Base-by-base conservation (phyloP, 2,797 vertebrate species). In the Clarias laeviceps region DNA sequence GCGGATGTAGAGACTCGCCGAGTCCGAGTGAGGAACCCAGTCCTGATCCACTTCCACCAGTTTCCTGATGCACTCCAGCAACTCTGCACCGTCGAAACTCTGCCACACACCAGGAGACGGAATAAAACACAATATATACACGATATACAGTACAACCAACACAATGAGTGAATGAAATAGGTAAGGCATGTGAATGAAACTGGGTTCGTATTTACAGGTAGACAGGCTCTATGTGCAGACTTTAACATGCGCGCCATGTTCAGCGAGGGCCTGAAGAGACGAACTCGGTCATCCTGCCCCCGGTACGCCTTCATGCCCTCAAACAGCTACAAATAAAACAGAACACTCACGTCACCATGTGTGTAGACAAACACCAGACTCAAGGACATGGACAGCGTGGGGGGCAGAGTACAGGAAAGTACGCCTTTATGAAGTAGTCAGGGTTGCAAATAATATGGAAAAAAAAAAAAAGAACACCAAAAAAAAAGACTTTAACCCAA, bases 251-350 rank as follows among this genome's bases (percentile, higher is more conserved):
- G 93, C 2, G 93, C 93, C 96, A 97, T 97, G 93, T 98, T 98
- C 81, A 98, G 94, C 82, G 93, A 86, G 0, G 97, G 97, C 22
- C 97, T 95, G 91, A 98, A 99, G 50, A 99, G 91, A 54, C 95
- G 96, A 76, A 97, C 92, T 86, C 91, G 95, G 83, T 93, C 90
- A 83, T 98, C 97, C 1, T 93, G 93, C 0, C 97, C 97, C 22
- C 96, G 94, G 82, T 96, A 98, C 0, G 94, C 97, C 91, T 98
- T 98, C 94, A 97, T 84, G 20, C 97, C 97, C 92, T 99, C 97
- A 54, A 98, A 98, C 69, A 99, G 68, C 97, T 98, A 88, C 27
- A 64, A 29, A 0, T 8, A 81, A 84, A 64, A 72, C 45, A 20
- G 8, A 57, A 9, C 54, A 32, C 73, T 32, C 50, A 54, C 61